These are phyloP conservation scores for Catharus minimus DNA, from an alignment of 2,113 vertebrate genomes.

Conservation along the genomic window DNA sequence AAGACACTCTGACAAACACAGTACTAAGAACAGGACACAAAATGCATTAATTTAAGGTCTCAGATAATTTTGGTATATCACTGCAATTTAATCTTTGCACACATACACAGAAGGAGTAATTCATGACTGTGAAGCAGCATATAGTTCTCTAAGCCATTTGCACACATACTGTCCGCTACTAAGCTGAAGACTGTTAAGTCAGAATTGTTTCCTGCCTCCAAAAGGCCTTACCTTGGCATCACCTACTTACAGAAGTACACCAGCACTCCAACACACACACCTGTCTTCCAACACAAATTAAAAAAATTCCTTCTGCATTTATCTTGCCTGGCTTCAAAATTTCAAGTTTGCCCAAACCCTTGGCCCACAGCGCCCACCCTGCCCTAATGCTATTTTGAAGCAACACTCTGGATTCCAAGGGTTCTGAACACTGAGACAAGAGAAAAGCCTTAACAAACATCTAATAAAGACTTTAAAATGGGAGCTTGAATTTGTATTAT, in stretches of 20 bases:
- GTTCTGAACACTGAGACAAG: neutral
- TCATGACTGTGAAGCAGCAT: neutral
- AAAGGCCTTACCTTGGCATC: neutral
- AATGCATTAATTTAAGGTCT: neutral
- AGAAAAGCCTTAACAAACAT: neutral
- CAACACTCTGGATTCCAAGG: neutral
- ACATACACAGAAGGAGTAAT: neutral
- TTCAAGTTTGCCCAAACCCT: neutral
- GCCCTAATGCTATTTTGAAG: neutral
- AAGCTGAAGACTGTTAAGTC: neutral
- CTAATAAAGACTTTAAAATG: neutral
- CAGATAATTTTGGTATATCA: neutral
- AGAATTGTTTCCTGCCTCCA: neutral
- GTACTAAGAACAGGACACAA: neutral
- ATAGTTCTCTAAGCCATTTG: neutral
- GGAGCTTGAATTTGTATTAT: neutral
- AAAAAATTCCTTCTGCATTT: neutral
- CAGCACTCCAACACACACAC: neutral
- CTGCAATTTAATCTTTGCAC: neutral
- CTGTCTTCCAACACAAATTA: neutral
- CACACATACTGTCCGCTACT: neutral
- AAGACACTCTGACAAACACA: neutral
- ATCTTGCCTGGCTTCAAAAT: neutral
- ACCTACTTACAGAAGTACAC: neutral
- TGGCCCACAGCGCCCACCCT: rapidly evolving